A percentile compares a stretch with the other conserved stretches of the same genome.
Evolutionary conservation across 2,888 invertebrate genomes (phyloP).

Genomic region (Chrysolina haemoptera): DNA sequence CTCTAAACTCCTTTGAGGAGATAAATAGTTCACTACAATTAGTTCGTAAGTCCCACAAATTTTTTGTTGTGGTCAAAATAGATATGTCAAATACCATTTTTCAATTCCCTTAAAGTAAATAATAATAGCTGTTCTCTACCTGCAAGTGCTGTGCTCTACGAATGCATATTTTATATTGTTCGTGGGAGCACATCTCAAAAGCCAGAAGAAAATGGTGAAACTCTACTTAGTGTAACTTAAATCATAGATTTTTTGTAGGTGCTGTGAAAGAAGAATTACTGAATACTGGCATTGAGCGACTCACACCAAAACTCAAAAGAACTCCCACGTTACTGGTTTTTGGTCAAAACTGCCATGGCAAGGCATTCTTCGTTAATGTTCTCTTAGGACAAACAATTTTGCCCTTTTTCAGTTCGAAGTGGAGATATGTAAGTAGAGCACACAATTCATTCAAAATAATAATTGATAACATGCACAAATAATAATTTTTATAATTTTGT

Average conservation of each 20-base stretch:
- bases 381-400: constrained; percentile 79
- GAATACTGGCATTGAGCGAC: constrained; percentile 60
- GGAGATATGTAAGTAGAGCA: constrained; percentile 76
- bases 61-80: no score
- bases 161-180: no score
- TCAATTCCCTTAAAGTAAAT: no score
- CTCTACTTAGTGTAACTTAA: no score
- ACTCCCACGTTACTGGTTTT: constrained; percentile 81
- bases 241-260: constrained; percentile 52
- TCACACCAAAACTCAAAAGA: constrained; percentile 62
- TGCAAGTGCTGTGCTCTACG: no score
- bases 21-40: constrained; percentile 64
- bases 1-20: constrained; percentile 65
- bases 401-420: constrained; percentile 75
- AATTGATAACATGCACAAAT: no score
- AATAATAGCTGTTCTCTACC: no score
- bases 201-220: no score
- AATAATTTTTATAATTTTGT: no score
- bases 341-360: constrained; percentile 80
- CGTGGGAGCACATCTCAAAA: no score
- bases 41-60: constrained; percentile 59
- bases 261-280: constrained; percentile 65
- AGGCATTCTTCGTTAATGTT: constrained; percentile 81
- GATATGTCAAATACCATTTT: no score
- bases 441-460: no score